Base-by-base conservation (phyloP, 2,888 invertebrate genomes). In the Chesias legatella region DNA sequence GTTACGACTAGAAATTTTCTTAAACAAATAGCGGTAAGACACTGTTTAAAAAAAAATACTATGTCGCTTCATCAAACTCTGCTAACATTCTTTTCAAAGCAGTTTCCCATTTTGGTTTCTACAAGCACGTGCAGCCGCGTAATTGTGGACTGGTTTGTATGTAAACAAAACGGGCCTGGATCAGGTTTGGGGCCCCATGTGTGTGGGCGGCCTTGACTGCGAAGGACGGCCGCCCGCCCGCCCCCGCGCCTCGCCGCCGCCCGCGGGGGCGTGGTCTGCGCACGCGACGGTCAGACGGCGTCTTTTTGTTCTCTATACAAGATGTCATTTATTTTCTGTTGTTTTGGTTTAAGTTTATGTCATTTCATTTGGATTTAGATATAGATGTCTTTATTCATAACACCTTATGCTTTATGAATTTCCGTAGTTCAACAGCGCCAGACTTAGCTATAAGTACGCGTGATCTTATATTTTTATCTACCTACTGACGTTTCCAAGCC, bases 131-230 rank as follows among this genome's bases (percentile, higher is more conserved):
- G 50, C 29, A 20, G 11, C 41, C 30, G 23, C 36, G 39, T 40
- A 39, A 36, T 38, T 37, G 37, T 27, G 33, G 67, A 72, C 73
- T 51, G 56, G 73, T 73, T 71, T 61, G 40, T 55, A 56, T 68
- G 67, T 69, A 71, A 74, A 75, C 73, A 75, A 65, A 68, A 65
- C 63, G 43, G 60, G 62, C 52, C 59, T 58, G 59, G 58, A 67
- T 65, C 77, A 67, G 73, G 74, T 77, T 74, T 65, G 59, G 56
- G 54, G 56, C 53, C 57, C 56, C 57, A 63, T 64, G 58, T 53
- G 66, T 60, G 80, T 79, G 70, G 79, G 74, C 75, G 83, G 77
- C 84, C 85, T 84, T 82, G 83, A 79, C 73, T 69, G 64, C 62
- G 79, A 83, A 83, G 84, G 83, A 82, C 74, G 69, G 33, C 53